Conservation (phyloP, 2,888 invertebrate species). For the Cancer borealis region DNA sequence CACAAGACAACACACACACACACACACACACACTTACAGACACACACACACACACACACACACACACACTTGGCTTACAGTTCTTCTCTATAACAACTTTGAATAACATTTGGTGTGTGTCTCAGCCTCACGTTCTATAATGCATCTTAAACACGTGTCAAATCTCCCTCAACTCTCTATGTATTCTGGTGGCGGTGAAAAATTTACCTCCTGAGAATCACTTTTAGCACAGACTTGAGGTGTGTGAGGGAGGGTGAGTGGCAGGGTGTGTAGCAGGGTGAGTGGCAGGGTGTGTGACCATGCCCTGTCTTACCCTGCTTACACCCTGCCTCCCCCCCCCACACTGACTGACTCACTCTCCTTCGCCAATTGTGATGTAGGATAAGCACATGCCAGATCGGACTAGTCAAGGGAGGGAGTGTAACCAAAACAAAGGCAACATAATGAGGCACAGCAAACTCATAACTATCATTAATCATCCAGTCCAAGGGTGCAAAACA, state of each 20-base stretch:
- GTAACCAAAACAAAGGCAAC: background rate
- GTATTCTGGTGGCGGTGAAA: background rate
- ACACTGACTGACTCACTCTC: background rate
- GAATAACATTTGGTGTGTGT: background rate
- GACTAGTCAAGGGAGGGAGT: background rate
- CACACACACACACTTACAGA: no score
- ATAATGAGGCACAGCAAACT: background rate
- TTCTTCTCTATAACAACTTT: no score
- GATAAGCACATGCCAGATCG: slow-evolving; percentile 31
- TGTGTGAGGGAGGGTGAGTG: background rate
- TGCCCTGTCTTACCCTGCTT: no score
- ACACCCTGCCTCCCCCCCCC: background rate
- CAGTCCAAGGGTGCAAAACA: slow-evolving; percentile 4
- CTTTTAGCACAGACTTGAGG: background rate
- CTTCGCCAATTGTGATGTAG: slow-evolving; percentile 21
- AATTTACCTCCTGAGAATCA: background rate
- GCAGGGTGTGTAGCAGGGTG: background rate
- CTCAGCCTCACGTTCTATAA: background rate
- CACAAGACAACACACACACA: no score
- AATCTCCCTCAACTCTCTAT: background rate
- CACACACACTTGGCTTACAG: no score
- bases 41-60: no score
- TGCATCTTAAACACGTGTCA: background rate
- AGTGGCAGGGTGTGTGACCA: no score
- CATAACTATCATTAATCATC: background rate